phyloP scores from a whole-genome alignment of 2,113 vertebrate genomes.

The Chionomys nivalis region DNA sequence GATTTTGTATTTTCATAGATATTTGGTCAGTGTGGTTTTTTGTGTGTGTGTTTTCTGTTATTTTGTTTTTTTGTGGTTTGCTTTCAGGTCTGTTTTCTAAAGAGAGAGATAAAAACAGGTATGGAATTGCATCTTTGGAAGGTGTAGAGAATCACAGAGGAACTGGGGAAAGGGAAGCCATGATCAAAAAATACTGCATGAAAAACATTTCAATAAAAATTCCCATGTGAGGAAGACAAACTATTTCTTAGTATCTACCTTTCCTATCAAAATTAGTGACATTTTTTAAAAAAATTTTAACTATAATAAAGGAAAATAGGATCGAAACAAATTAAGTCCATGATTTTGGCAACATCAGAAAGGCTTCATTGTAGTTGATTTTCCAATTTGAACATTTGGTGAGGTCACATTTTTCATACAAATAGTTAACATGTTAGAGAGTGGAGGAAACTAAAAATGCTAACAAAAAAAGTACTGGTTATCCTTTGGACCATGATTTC shows the following conservation, averaged over 20 bases:
- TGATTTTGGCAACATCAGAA: not conserved
- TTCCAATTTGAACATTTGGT: not conserved
- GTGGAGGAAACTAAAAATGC: not conserved
- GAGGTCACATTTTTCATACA: not conserved
- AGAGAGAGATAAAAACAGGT: not conserved
- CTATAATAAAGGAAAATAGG: conserved; percentile 55
- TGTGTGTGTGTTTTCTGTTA: no score
- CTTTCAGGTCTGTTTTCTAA: not conserved
- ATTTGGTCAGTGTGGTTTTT: not conserved
- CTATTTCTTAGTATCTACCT: conserved; percentile 6
- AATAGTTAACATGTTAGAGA: not conserved
- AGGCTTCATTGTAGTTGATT: not conserved
- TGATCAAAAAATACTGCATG: not conserved
- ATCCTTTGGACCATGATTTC: not conserved
- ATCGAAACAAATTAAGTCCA: not conserved
- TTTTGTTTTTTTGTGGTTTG: not conserved
- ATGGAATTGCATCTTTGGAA: not conserved
- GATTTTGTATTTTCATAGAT: not conserved
- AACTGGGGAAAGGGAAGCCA: not conserved
- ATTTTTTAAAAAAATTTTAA: conserved; percentile 63
- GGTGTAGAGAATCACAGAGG: not conserved
- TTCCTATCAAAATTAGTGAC: conserved; percentile 41
- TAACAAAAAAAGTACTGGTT: not conserved
- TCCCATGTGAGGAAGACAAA: conserved; percentile 5
- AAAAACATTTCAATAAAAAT: not conserved